phyloP scores from a whole-genome alignment of 2,888 invertebrate genomes.

The Coecobrya sp. region DNA sequence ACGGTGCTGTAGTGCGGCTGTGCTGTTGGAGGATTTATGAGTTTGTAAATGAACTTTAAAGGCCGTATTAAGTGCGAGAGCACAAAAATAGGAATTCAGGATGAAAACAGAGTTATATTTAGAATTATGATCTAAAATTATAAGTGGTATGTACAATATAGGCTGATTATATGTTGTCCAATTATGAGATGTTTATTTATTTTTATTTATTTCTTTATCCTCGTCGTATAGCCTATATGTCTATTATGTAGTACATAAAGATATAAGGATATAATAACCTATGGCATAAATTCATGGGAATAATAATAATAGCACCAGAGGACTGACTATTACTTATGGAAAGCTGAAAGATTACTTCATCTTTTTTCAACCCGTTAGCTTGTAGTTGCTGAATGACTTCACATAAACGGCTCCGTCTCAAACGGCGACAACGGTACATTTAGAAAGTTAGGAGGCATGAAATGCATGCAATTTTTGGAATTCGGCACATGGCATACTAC shows the following conservation, averaged over 20 bases:
- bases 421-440: conserved; percentile 50
- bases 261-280: not conserved
- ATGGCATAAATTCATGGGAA: not conserved
- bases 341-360: conserved; percentile 25
- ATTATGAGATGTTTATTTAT: not conserved
- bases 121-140: conserved; percentile 77
- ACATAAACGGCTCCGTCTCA: conserved; percentile 28
- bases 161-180: not conserved
- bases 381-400: not conserved
- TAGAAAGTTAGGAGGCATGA: conserved; percentile 39
- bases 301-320: not conserved
- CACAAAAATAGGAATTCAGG: conserved; percentile 70
- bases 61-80: conserved; percentile 65
- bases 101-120: conserved; percentile 78
- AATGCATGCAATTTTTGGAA: conserved; percentile 46
- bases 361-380: not conserved
- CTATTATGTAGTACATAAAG: not conserved
- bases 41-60: conserved; percentile 77
- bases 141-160: not conserved
- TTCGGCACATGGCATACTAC: conserved; percentile 12
- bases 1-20: not conserved
- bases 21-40: conserved; percentile 65
- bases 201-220: conserved; percentile 6
- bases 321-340: not conserved
- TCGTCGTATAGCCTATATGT: not conserved